Conservation (phyloP, 2,113 vertebrate species). For the Cathartes aura region DNA sequence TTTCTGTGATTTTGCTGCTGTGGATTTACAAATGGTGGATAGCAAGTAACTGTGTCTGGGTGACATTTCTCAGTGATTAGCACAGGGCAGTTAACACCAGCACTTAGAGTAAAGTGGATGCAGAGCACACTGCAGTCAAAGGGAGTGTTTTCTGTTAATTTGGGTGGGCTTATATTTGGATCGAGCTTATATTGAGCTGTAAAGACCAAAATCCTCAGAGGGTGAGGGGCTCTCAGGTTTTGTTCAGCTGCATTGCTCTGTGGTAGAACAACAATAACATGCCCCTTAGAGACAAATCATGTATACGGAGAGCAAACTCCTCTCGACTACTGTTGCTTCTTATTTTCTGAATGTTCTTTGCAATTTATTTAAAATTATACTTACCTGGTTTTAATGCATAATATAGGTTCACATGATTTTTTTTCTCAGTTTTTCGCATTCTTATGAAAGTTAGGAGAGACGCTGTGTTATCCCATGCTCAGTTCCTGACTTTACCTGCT, state of each 20-base stretch:
- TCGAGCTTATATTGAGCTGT: background rate
- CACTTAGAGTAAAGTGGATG: background rate
- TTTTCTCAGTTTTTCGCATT: background rate
- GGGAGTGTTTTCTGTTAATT: background rate
- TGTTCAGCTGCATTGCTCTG: background rate
- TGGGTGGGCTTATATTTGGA: background rate
- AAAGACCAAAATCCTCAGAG: background rate
- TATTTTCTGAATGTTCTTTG: background rate
- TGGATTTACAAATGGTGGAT: background rate
- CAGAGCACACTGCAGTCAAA: background rate
- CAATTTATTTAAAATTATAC: background rate
- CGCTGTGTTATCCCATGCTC: background rate
- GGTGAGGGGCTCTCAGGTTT: background rate
- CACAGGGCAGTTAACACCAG: background rate
- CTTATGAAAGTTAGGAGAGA: background rate
- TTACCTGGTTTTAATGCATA: background rate
- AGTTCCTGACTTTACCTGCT: background rate
- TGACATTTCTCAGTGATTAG: background rate
- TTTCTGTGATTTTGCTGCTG: background rate
- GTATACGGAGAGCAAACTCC: background rate
- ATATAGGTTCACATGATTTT: fast-evolving
- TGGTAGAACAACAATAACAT: background rate
- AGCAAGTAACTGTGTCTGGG: background rate
- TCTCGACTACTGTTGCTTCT: background rate
- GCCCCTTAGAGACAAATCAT: background rate